A percentile compares a stretch with the other conserved stretches of the same genome.
These are phyloP conservation scores for Trididemnum miniatum DNA, from an alignment of 23 tunicate genomes.

Conservation along the genomic window DNA sequence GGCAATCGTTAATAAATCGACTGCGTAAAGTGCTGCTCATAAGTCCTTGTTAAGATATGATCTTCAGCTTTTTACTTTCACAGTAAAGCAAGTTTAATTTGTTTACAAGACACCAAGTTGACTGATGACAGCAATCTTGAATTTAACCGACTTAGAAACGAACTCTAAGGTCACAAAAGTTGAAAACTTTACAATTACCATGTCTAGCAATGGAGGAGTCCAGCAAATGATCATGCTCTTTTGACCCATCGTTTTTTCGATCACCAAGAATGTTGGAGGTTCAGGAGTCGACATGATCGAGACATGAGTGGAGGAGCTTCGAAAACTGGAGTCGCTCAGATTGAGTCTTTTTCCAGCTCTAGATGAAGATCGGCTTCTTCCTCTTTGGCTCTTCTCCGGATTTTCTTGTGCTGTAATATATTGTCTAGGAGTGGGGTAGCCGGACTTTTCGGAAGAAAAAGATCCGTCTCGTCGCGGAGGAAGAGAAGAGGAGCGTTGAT, in stretches of 20 bases:
- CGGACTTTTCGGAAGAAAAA: background rate
- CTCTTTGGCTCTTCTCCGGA: background rate
- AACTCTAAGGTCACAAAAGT: no score
- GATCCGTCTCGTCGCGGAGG: constrained; percentile 32
- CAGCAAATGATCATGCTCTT: constrained; percentile 65
- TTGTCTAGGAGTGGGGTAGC: constrained; percentile 23
- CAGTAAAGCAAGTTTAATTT: no score
- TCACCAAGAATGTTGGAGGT: constrained; percentile 61
- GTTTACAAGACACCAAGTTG: no score
- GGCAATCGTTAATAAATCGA: no score
- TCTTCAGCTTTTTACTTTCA: no score
- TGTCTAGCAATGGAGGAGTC: constrained; percentile 67
- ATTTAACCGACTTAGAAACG: no score
- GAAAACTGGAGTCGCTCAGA: constrained; percentile 17
- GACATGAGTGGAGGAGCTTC: background rate
- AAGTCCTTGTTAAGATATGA: no score
- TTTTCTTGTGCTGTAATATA: background rate
- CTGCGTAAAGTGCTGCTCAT: no score
- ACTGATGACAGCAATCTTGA: no score
- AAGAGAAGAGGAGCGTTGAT: constrained; percentile 50
- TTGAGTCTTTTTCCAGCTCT: background rate
- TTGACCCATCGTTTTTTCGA: constrained; percentile 75
- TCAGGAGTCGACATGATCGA: constrained; percentile 33
- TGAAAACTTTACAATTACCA: no score
- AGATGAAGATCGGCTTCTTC: constrained; percentile 18